A percentile compares a stretch with the other conserved stretches of the same genome.
These are phyloP conservation scores for Synergus japonicus DNA, from an alignment of 2,888 invertebrate species.

Conservation along the genomic window DNA sequence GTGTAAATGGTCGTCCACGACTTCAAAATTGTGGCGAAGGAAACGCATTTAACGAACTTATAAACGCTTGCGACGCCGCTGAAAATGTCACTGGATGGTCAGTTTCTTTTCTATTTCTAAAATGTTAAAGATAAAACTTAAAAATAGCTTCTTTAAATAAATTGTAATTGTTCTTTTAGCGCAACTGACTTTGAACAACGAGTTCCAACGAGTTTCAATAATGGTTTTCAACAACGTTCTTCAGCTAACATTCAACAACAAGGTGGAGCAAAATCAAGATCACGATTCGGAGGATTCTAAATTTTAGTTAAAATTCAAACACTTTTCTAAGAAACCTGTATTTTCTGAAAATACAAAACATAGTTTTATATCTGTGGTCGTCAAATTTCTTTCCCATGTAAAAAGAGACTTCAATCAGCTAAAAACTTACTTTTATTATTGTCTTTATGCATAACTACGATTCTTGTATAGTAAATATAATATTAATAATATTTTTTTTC, in stretches of 20 bases:
- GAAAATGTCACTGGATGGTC: slow-evolving; percentile 88
- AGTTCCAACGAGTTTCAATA: slow-evolving; percentile 14
- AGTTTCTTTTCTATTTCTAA: slow-evolving; percentile 36
- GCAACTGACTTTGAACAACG: slow-evolving; percentile 13
- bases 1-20: slow-evolving; percentile 85
- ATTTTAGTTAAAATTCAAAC: background rate
- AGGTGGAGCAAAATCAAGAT: background rate
- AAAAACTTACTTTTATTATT: slow-evolving; percentile 30
- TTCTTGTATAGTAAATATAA: slow-evolving; percentile 13
- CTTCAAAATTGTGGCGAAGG: slow-evolving; percentile 87
- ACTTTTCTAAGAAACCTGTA: background rate
- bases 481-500: too few relatives aligned
- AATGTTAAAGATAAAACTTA: background rate
- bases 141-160: background rate
- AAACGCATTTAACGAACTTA: slow-evolving; percentile 87
- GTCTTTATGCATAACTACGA: slow-evolving; percentile 14
- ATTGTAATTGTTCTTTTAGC: background rate
- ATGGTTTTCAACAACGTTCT: slow-evolving; percentile 17
- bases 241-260: slow-evolving; percentile 34
- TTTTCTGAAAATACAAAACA: background rate
- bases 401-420: background rate
- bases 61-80: slow-evolving; percentile 85
- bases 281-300: slow-evolving; percentile 12
- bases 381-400: background rate
- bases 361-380: background rate